phyloP scores from a whole-genome alignment of 1,140 invertebrate species.

The Orchestia grillus region DNA sequence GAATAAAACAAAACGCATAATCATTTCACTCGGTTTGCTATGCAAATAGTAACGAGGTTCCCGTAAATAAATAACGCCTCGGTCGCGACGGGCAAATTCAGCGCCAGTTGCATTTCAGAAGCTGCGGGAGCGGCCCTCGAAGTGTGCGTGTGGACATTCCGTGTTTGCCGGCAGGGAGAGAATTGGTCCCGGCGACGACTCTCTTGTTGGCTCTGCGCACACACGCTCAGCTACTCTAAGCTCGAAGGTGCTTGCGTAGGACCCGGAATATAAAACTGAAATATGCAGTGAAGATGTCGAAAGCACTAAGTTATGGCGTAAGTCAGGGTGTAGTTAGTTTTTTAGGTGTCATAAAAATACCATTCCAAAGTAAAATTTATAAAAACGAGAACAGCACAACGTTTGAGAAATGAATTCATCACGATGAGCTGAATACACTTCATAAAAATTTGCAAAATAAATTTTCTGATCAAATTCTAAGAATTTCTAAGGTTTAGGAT shows the following conservation, averaged over 20 bases:
- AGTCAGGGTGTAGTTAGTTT: background rate
- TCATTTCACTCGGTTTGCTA: background rate
- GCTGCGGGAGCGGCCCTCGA: background rate
- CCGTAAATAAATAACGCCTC: background rate
- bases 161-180: background rate
- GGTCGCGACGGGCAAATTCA: background rate
- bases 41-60: background rate
- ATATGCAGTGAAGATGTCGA: background rate
- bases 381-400: too few species aligned
- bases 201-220: background rate
- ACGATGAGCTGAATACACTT: too few species aligned
- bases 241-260: background rate
- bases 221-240: background rate
- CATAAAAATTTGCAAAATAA: too few species aligned
- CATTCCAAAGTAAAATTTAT: background rate
- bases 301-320: background rate
- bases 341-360: background rate
- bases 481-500: too few species aligned
- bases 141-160: background rate
- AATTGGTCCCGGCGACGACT: background rate
- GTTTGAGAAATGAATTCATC: too few species aligned
- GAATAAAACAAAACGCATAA: background rate
- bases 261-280: background rate
- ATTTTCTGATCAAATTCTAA: too few species aligned
- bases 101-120: background rate